Evolutionary conservation across 1,140 invertebrate genomes (phyloP).

Genomic region (Adoxophyes honmai): DNA sequence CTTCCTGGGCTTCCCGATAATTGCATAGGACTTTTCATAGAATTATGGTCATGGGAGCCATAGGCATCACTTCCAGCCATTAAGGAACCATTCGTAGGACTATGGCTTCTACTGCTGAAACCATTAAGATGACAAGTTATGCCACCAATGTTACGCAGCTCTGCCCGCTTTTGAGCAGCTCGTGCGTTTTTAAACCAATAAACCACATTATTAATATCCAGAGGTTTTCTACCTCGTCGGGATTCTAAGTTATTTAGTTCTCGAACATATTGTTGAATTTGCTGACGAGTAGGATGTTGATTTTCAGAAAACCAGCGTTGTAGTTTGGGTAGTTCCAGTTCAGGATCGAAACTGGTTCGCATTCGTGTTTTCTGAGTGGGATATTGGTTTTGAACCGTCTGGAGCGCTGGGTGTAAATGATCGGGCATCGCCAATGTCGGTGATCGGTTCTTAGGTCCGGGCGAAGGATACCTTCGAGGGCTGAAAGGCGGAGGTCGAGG

Average conservation of each 20-base stretch:
- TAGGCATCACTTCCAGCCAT: constrained; percentile 76
- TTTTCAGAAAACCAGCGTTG: constrained; percentile 97
- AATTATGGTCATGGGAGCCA: constrained; percentile 74
- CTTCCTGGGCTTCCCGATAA: constrained; percentile 68
- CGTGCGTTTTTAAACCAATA: constrained; percentile 99
- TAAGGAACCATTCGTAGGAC: constrained; percentile 78
- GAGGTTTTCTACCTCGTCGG: constrained; percentile 91
- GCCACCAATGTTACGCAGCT: constrained; percentile 81
- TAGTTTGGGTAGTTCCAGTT: constrained; percentile 94
- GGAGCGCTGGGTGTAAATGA: constrained; percentile 82
- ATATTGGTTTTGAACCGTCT: constrained; percentile 85
- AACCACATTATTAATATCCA: constrained; percentile 98
- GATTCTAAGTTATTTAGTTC: constrained; percentile 96
- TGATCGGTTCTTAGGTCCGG: constrained; percentile 71
- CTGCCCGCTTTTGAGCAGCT: constrained; percentile 94
- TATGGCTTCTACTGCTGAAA: constrained; percentile 80
- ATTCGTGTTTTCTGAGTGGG: constrained; percentile 93
- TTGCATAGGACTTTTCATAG: constrained; percentile 74
- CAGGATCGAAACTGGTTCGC: constrained; percentile 96
- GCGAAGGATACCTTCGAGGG: constrained; percentile 76
- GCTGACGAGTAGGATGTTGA: constrained; percentile 94
- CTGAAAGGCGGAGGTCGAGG: constrained; percentile 79
- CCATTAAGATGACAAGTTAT: constrained; percentile 79
- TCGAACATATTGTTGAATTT: constrained; percentile 96
- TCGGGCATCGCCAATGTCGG: constrained; percentile 70